These are phyloP conservation scores for Pyrrhosoma nymphula DNA, from an alignment of 2,888 invertebrate species.

Conservation along the genomic window DNA sequence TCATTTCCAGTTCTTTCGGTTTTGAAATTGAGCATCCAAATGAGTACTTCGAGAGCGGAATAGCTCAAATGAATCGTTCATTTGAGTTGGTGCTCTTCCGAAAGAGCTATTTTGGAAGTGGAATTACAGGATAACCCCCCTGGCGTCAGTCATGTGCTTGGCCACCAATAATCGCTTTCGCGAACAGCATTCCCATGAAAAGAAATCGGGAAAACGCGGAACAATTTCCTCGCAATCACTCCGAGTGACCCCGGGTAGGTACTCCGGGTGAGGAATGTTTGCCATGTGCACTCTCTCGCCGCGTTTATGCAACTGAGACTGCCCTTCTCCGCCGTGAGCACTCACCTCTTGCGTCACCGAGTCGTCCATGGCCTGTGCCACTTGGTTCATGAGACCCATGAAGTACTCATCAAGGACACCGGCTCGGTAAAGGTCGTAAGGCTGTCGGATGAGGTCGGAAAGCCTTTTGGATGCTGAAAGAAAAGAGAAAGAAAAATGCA, in stretches of 20 bases:
- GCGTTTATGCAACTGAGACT: background rate
- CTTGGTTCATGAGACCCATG: slow-evolving; percentile 96
- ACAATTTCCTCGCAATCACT: background rate
- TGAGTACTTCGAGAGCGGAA: no score
- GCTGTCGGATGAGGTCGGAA: slow-evolving; percentile 92
- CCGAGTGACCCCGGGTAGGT: background rate
- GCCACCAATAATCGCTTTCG: no score
- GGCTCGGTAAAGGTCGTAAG: slow-evolving; percentile 93
- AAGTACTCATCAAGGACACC: slow-evolving; percentile 95
- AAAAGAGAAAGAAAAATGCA: slow-evolving; percentile 73
- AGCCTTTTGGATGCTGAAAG: slow-evolving; percentile 91
- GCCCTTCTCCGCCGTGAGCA: background rate
- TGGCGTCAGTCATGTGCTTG: no score
- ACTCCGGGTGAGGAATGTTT: background rate
- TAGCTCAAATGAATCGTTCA: no score
- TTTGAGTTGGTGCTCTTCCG: no score
- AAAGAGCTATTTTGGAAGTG: no score
- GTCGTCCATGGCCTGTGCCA: slow-evolving; percentile 96
- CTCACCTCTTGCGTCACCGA: slow-evolving; percentile 87
- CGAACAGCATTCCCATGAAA: background rate
- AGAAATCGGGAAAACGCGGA: background rate
- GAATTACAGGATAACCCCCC: no score
- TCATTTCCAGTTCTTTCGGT: no score
- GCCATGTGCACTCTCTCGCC: background rate
- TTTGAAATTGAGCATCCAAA: no score